A percentile compares a stretch with the other conserved stretches of the same genome.
Evolutionary conservation across 2,888 invertebrate species (phyloP).

Genomic region (Melanotus villosus): DNA sequence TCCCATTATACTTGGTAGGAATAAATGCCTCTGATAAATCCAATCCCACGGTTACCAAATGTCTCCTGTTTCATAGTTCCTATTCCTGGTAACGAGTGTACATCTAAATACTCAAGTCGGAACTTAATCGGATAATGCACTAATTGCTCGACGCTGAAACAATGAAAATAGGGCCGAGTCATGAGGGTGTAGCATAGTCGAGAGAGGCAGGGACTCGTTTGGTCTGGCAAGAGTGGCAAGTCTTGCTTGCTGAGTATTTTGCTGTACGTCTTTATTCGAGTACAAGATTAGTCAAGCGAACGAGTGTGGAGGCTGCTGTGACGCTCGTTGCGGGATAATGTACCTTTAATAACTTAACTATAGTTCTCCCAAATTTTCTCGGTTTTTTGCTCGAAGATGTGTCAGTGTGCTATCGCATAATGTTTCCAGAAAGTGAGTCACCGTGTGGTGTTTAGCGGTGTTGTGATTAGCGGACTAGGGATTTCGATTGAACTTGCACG

Average conservation of each 20-base stretch:
- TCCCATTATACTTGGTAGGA: constrained; percentile 22
- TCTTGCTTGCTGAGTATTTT: constrained; percentile 34
- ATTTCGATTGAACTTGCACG: constrained; percentile 43
- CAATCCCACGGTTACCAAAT: constrained; percentile 28
- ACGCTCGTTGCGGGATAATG: constrained; percentile 34
- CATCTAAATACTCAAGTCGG: background rate
- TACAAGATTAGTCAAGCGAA: constrained; percentile 36
- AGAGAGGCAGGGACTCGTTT: constrained; percentile 37
- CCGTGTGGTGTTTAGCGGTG: constrained; percentile 25
- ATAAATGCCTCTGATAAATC: constrained; percentile 11
- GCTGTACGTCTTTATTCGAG: constrained; percentile 43
- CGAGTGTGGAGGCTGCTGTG: constrained; percentile 21
- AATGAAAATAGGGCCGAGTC: constrained; percentile 31
- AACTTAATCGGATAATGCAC: constrained; percentile 1
- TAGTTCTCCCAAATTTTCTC: background rate
- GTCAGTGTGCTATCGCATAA: constrained; percentile 24
- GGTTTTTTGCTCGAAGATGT: constrained; percentile 31
- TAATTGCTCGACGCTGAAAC: constrained; percentile 15
- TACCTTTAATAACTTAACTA: constrained; percentile 6
- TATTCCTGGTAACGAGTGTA: constrained; percentile 1
- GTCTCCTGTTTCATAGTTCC: constrained; percentile 22
- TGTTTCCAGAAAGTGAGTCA: constrained; percentile 16
- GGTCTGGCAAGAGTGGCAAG: constrained; percentile 24
- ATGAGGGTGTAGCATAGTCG: constrained; percentile 38
- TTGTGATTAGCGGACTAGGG: constrained; percentile 22